Conservation (phyloP, 2,113 vertebrate genomes). For the Corythoichthys haematopterus region DNA sequence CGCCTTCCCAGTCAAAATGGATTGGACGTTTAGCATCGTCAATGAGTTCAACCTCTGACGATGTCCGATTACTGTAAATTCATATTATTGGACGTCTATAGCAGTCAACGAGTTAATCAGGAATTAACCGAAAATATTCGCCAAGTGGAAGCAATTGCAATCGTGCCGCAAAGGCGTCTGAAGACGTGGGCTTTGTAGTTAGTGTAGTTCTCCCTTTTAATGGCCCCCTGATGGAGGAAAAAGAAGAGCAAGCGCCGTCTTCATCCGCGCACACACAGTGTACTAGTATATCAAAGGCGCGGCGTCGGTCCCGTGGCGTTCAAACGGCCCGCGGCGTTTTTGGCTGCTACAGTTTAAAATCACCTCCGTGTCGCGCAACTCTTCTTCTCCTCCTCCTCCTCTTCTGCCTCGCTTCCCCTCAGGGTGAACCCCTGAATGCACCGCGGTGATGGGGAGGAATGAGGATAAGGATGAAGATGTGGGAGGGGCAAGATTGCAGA, state of each 20-base stretch:
- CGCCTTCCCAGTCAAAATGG: no score
- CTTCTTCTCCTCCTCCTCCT: conserved; percentile 5
- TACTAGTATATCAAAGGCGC: conserved; percentile 45
- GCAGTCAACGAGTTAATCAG: no score
- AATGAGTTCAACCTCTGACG: no score
- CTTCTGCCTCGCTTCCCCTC: conserved; percentile 24
- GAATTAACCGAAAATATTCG: no score
- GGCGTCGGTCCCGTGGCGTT: conserved; percentile 36
- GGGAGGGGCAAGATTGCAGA: conserved; percentile 14
- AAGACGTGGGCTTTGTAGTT: conserved; percentile 41
- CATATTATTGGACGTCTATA: no score
- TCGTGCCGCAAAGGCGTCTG: background rate
- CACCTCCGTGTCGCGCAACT: conserved; percentile 10
- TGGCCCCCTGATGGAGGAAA: conserved; percentile 21
- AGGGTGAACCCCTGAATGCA: conserved; percentile 28
- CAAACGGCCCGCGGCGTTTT: conserved; percentile 40
- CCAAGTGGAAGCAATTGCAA: background rate
- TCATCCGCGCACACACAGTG: conserved; percentile 14
- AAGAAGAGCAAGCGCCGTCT: conserved; percentile 14
- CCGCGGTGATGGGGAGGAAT: conserved; percentile 31
- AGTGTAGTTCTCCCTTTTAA: conserved; percentile 35
- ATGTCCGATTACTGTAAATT: no score
- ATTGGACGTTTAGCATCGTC: no score
- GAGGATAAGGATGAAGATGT: conserved; percentile 28
- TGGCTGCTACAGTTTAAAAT: conserved; percentile 43